These are phyloP conservation scores for Tetramorium simillimum DNA, from an alignment of 1,140 invertebrate genomes.

Conservation along the genomic window DNA sequence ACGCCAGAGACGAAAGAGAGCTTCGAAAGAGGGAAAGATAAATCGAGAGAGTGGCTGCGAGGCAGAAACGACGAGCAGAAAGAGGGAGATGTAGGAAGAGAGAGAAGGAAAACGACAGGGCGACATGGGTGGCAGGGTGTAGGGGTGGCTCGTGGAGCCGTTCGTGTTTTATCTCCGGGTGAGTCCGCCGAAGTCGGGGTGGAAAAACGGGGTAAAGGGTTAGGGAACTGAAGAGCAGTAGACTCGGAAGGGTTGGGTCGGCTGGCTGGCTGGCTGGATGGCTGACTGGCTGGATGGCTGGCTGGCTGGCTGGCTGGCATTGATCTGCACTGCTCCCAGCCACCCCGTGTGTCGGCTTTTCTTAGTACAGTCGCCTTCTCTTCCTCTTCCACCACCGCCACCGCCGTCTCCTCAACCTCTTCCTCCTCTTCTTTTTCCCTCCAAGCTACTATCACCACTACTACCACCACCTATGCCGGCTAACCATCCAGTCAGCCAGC, in stretches of 20 bases:
- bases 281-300: constrained; percentile 65
- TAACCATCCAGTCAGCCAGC: constrained; percentile 58
- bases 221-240: constrained; percentile 76
- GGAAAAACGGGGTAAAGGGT: constrained; percentile 76
- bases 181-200: constrained; percentile 75
- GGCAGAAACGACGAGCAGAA: constrained; percentile 42
- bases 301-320: constrained; percentile 75
- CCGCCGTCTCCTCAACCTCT: constrained; percentile 70
- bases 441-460: constrained; percentile 68
- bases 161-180: constrained; percentile 78
- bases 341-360: constrained; percentile 79
- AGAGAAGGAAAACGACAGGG: constrained; percentile 40
- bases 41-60: constrained; percentile 57
- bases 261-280: constrained; percentile 74
- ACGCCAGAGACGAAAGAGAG: constrained; percentile 65
- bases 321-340: constrained; percentile 78
- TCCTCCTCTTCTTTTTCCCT: constrained; percentile 72
- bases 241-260: constrained; percentile 77
- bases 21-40: constrained; percentile 64
- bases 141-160: constrained; percentile 67
- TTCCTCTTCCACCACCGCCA: constrained; percentile 50
- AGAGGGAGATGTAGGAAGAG: constrained; percentile 31
- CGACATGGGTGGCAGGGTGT: constrained; percentile 42
- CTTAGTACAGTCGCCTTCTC: constrained; percentile 76
- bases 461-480: constrained; percentile 63